Evolutionary conservation across 1,140 invertebrate genomes (phyloP).

Genomic region (Brachionus plicatilis): DNA sequence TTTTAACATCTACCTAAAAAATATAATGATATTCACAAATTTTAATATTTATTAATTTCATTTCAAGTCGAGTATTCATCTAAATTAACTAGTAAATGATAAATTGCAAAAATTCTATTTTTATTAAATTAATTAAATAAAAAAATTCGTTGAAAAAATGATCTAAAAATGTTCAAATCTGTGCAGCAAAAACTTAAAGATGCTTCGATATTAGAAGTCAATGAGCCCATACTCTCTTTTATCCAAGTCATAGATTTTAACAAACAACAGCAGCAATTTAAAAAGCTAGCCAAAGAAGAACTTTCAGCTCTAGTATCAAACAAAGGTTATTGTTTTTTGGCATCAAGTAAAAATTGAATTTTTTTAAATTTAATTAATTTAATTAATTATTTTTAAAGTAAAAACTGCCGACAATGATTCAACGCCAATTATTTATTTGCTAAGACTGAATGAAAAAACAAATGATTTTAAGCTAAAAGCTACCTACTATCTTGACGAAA

Average conservation of each 20-base stretch:
- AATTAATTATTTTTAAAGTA: neutral
- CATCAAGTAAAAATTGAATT: slow-evolving; percentile 6
- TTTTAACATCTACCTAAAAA: neutral
- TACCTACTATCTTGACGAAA: slow-evolving; percentile 14
- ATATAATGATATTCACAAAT: neutral
- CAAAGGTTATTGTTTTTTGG: slow-evolving; percentile 17
- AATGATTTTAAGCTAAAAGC: slow-evolving; percentile 36
- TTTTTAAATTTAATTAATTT: neutral
- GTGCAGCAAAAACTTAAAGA: slow-evolving; percentile 30
- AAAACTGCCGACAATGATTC: slow-evolving; percentile 38
- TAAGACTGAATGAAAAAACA: slow-evolving; percentile 36
- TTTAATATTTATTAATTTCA: neutral
- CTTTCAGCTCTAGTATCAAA: neutral
- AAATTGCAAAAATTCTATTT: neutral
- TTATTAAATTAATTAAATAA: neutral
- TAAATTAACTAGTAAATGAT: neutral
- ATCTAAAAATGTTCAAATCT: slow-evolving; percentile 34
- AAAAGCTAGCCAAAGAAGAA: slow-evolving; percentile 34
- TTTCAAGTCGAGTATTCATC: neutral
- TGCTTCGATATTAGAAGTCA: slow-evolving; percentile 23
- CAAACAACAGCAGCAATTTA: slow-evolving; percentile 37
- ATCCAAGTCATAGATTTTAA: slow-evolving; percentile 13
- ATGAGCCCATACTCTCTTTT: slow-evolving; percentile 27
- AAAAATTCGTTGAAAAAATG: neutral
- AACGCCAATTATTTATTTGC: slow-evolving; percentile 14